These are phyloP conservation scores for Peromyscus melanophrys DNA, from an alignment of 2,797 vertebrate species.

Conservation along the genomic window DNA sequence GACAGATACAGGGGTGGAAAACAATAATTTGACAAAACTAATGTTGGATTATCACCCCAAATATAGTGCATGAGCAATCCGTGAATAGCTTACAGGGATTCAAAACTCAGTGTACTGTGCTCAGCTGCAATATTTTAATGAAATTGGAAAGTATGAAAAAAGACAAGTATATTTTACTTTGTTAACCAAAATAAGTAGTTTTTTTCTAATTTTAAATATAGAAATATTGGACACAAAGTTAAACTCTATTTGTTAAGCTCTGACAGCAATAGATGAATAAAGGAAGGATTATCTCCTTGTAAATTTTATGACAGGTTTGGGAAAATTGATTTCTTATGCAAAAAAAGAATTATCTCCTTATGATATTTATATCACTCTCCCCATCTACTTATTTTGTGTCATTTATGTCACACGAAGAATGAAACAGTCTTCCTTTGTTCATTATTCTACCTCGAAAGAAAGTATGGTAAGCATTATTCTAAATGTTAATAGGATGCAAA, in stretches of 20 bases:
- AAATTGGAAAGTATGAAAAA: constrained; percentile 13
- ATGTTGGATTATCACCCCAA: background rate
- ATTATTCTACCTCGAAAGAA: constrained; percentile 50
- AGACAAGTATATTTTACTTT: background rate
- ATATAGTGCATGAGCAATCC: background rate
- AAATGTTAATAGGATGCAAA: background rate
- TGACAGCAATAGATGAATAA: background rate
- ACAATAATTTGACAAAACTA: constrained; percentile 39
- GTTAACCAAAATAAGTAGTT: constrained; percentile 14
- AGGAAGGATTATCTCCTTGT: background rate
- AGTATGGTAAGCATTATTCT: constrained; percentile 37
- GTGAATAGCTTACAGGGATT: background rate
- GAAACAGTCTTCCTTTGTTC: constrained; percentile 40
- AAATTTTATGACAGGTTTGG: constrained; percentile 7
- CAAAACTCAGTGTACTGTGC: background rate
- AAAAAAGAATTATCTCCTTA: background rate
- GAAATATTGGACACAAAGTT: constrained; percentile 6
- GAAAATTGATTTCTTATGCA: background rate
- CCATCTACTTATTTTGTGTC: constrained; percentile 50
- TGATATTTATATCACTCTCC: background rate
- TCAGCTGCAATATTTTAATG: background rate
- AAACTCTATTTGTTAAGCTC: constrained; percentile 29
- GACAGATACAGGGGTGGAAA: background rate
- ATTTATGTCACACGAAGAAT: constrained; percentile 41
- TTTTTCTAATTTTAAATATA: background rate